Evolutionary conservation across 2,113 vertebrate species (phyloP).

Genomic region (Ariopsis seemanni): DNA sequence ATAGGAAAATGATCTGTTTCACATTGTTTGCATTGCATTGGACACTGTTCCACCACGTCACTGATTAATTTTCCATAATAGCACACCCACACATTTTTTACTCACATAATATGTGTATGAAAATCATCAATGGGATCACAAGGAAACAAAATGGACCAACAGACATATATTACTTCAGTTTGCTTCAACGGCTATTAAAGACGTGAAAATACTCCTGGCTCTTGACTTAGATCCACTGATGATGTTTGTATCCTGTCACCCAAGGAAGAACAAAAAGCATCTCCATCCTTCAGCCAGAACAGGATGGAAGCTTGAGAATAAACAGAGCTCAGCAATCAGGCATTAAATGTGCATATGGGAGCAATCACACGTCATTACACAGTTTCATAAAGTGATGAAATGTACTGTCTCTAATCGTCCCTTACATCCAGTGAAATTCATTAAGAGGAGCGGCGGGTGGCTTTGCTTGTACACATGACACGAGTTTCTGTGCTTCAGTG

Average conservation of each 20-base stretch:
- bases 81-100: neutral
- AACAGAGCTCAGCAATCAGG: conserved; percentile 4
- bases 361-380: conserved; percentile 38
- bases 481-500: neutral
- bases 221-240: neutral
- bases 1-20: neutral
- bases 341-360: conserved; percentile 42
- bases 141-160: neutral
- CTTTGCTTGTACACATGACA: neutral
- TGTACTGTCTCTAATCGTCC: conserved; percentile 23
- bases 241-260: neutral
- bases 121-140: neutral
- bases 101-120: neutral
- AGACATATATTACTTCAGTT: neutral
- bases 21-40: neutral
- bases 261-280: neutral
- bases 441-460: neutral
- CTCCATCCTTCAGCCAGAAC: too few relatives aligned
- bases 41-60: neutral
- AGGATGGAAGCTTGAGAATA: neutral
- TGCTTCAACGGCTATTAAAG: neutral
- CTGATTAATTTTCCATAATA: neutral
- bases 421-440: conserved; percentile 27
- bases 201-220: neutral
- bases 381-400: conserved; percentile 32